These are phyloP conservation scores for Chionis minor DNA, from an alignment of 2,113 vertebrate species.

Conservation along the genomic window DNA sequence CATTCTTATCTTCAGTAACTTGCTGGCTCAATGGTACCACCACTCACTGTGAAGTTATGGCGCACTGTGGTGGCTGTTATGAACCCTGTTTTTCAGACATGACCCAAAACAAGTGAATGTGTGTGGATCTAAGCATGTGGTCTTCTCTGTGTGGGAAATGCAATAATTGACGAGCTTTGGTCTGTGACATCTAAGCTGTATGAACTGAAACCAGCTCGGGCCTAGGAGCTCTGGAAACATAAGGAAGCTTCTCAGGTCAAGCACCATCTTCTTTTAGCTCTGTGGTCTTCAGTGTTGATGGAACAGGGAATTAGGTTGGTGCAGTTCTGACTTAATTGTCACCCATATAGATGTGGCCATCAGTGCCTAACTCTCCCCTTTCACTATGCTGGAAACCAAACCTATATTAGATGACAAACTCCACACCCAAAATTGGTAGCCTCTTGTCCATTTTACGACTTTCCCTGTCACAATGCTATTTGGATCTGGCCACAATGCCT, in stretches of 20 bases:
- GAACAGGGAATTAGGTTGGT: background rate
- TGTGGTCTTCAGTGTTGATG: background rate
- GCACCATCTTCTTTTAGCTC: background rate
- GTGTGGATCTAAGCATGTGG: background rate
- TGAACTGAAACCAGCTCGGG: background rate
- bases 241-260: background rate
- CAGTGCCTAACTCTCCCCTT: background rate
- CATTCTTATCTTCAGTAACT: background rate
- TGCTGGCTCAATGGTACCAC: background rate
- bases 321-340: background rate
- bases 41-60: background rate
- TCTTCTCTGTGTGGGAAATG: background rate
- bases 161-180: background rate
- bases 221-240: background rate
- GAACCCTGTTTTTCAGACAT: background rate
- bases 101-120: background rate
- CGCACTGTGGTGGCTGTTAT: background rate
- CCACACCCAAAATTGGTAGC: background rate
- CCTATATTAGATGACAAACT: background rate
- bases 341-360: background rate
- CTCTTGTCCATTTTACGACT: background rate
- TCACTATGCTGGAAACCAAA: background rate
- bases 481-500: fast-evolving
- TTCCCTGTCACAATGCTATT: background rate
- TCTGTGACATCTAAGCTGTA: background rate